Conservation (phyloP, 2,113 vertebrate genomes). For the Tachysurus vachellii region DNA sequence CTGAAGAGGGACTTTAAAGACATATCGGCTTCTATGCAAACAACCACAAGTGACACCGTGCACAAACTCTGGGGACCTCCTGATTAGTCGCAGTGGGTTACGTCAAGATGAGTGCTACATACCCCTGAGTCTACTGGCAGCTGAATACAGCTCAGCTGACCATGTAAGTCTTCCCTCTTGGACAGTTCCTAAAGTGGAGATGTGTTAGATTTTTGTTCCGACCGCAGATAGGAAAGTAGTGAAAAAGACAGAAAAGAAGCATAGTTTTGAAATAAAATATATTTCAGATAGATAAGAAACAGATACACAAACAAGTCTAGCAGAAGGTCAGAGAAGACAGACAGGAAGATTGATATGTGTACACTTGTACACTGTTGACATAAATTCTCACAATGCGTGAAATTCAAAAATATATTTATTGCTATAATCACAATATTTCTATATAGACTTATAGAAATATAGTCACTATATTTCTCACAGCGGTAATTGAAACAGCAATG, state of each 20-base stretch:
- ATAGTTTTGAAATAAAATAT: neutral
- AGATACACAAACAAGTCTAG: neutral
- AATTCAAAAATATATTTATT: neutral
- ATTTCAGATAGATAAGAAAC: neutral
- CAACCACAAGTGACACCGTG: constrained; percentile 65
- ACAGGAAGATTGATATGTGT: neutral
- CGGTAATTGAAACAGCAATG: neutral
- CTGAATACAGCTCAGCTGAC: constrained; percentile 97
- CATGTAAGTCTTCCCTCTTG: constrained; percentile 95
- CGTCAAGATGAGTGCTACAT: constrained; percentile 79
- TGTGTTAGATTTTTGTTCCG: constrained; percentile 59
- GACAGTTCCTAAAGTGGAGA: constrained; percentile 90
- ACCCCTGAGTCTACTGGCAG: constrained; percentile 97
- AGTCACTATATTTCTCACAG: neutral
- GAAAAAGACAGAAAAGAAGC: constrained; percentile 24
- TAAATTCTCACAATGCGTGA: neutral
- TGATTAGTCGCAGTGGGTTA: constrained; percentile 58
- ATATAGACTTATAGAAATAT: too few relatives aligned
- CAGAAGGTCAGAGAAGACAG: constrained; percentile 1
- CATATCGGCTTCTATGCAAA: constrained; percentile 66
- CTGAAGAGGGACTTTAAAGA: constrained; percentile 77
- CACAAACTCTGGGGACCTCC: constrained; percentile 62
- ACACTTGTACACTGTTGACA: too few relatives aligned
- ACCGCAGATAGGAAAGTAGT: constrained; percentile 3
- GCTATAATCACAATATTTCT: too few relatives aligned